Evolutionary conservation across 35 echinoderm and acorn worm genomes (phyloP).

Genomic region (Eucidaris tribuloides): DNA sequence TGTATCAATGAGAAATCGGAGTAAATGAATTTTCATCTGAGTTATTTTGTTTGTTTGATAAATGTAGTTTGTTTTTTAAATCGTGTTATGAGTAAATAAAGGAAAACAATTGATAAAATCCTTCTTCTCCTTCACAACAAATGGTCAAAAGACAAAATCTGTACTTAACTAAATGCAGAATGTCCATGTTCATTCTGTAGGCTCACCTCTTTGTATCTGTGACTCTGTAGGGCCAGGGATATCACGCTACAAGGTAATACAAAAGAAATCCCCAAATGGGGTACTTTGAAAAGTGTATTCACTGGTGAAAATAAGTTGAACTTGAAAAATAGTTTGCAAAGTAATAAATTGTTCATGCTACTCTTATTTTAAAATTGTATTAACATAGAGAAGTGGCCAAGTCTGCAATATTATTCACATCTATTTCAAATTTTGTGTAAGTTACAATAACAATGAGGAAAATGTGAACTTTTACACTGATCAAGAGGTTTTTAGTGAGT

Average conservation of each 20-base stretch:
- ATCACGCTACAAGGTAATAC: conserved; percentile 1
- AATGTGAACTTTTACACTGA: too few species aligned
- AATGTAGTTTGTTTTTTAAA: not conserved
- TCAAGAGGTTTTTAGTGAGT: too few species aligned
- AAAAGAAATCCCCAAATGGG: not conserved
- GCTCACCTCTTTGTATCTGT: conserved; percentile 3
- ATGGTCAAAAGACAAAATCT: not conserved
- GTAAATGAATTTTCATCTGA: not conserved
- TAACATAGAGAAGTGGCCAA: not conserved
- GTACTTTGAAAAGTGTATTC: not conserved
- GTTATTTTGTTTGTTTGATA: not conserved
- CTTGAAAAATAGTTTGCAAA: not conserved
- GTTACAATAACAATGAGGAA: too few species aligned
- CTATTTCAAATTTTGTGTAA: not conserved
- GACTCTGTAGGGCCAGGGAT: conserved; percentile 23
- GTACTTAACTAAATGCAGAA: not conserved
- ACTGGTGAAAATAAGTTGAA: not conserved
- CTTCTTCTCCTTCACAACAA: too few species aligned
- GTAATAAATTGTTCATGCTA: not conserved
- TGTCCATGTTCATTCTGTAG: not conserved
- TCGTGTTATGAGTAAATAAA: not conserved
- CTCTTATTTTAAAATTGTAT: not conserved
- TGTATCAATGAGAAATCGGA: too few species aligned
- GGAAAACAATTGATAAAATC: not conserved
- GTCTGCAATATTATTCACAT: not conserved